Percentiles rank a stretch among this genome's conserved stretches.
phyloP scores from a whole-genome alignment of 30 jellyfish, hydroid and myxozoan species.

The Aurelia coerulea region DNA sequence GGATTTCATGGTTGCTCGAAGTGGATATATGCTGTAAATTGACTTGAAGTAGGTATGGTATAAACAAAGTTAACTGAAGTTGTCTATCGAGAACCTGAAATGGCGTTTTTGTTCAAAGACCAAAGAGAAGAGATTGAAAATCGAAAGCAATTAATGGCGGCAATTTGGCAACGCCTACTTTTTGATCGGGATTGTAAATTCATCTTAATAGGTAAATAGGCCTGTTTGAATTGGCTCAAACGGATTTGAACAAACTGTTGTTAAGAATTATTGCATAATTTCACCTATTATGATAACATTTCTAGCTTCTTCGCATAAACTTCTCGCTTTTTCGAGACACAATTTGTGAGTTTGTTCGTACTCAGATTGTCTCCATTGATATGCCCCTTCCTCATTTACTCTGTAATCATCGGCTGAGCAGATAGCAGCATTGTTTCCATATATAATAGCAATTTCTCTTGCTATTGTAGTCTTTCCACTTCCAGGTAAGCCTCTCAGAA shows the following conservation, averaged over 20 bases:
- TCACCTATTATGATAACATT: neutral
- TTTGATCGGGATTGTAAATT: too few species aligned
- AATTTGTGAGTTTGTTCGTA: neutral
- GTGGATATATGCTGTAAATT: too few species aligned
- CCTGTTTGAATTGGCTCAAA: too few species aligned
- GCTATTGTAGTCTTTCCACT: conserved; percentile 68
- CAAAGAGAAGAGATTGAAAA: too few species aligned
- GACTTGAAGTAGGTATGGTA: too few species aligned
- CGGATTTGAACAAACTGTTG: too few species aligned
- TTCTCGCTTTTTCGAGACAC: conserved; percentile 5
- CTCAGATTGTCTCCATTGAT: neutral
- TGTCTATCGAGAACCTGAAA: too few species aligned
- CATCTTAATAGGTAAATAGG: too few species aligned
- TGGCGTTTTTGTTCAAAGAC: too few species aligned
- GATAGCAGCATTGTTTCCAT: conserved; percentile 22
- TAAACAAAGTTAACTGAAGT: too few species aligned
- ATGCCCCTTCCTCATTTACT: conserved; percentile 20
- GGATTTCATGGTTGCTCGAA: too few species aligned
- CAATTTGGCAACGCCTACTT: neutral
- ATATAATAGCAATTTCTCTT: neutral
- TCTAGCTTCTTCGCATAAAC: neutral
- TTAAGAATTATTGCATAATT: neutral
- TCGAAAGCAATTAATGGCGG: neutral
- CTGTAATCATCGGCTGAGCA: conserved; percentile 72
- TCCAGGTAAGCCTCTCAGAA: conserved; percentile 79